These are phyloP conservation scores for Coenonympha arcania DNA, from an alignment of 2,888 invertebrate genomes.

Conservation along the genomic window DNA sequence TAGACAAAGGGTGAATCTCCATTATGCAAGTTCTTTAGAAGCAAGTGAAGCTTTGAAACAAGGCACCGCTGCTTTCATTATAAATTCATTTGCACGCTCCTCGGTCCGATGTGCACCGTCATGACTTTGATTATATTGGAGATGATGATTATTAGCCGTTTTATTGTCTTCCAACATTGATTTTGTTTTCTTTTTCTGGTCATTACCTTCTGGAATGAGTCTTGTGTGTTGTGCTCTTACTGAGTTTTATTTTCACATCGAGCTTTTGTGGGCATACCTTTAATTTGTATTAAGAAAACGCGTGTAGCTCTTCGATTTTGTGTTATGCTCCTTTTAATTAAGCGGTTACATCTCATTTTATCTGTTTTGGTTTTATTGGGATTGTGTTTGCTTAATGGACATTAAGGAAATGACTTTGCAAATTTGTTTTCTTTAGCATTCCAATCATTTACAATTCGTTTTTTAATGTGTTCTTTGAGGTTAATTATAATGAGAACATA, in stretches of 20 bases:
- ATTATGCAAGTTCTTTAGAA: constrained; percentile 14
- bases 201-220: constrained; percentile 32
- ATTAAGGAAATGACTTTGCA: constrained; percentile 8
- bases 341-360: constrained; percentile 2
- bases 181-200: constrained; percentile 46
- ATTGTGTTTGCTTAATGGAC: not conserved
- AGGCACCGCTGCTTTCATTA: constrained; percentile 42
- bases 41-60: constrained; percentile 20
- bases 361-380: not conserved
- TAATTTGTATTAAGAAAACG: constrained; percentile 12
- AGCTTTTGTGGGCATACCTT: constrained; percentile 8
- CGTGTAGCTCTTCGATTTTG: not conserved
- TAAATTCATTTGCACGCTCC: constrained; percentile 58
- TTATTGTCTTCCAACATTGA: constrained; percentile 59
- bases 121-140: constrained; percentile 59
- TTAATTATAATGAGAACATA: too few species aligned
- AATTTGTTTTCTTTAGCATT: not conserved
- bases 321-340: constrained; percentile 10
- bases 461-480: not conserved
- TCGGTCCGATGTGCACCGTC: constrained; percentile 49
- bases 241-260: constrained; percentile 17
- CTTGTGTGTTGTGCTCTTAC: constrained; percentile 19
- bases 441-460: not conserved
- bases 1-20: constrained; percentile 6
- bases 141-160: constrained; percentile 50